A percentile compares a stretch with the other conserved stretches of the same genome.
phyloP scores from a whole-genome alignment of 2,797 vertebrate species.

The Buphagus erythrorhynchus region DNA sequence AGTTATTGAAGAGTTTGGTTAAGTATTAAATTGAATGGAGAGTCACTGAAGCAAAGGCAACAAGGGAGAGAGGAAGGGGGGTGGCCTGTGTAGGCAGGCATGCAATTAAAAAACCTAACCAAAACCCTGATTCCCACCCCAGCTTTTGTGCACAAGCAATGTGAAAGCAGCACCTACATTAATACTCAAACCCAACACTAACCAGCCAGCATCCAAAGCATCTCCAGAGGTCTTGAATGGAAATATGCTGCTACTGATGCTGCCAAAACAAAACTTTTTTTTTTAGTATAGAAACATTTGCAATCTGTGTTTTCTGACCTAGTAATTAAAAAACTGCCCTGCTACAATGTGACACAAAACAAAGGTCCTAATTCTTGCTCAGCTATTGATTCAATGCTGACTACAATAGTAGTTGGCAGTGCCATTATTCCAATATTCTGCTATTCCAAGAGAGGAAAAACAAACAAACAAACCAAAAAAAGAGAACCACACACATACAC shows the following conservation, averaged over 20 bases:
- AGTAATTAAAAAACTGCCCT: neutral
- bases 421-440: neutral
- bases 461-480: neutral
- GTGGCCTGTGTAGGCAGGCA: neutral
- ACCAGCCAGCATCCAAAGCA: neutral
- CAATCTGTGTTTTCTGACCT: neutral
- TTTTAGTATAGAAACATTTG: neutral
- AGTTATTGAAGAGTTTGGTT: neutral
- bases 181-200: neutral
- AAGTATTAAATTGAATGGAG: neutral
- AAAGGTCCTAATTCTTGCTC: neutral
- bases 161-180: neutral
- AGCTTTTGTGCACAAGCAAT: neutral
- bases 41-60: neutral
- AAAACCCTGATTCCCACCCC: rapidly evolving
- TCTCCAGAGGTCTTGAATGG: neutral
- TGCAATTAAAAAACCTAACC: neutral
- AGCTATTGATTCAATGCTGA: neutral
- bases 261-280: neutral
- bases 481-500: neutral
- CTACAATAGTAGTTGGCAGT: neutral
- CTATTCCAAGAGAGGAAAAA: neutral
- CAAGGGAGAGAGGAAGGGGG: neutral
- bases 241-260: neutral
- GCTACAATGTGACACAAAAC: neutral